A percentile compares a stretch with the other conserved stretches of the same genome.
Evolutionary conservation across 1,140 invertebrate genomes (phyloP).

Genomic region (Agrilus planipennis): DNA sequence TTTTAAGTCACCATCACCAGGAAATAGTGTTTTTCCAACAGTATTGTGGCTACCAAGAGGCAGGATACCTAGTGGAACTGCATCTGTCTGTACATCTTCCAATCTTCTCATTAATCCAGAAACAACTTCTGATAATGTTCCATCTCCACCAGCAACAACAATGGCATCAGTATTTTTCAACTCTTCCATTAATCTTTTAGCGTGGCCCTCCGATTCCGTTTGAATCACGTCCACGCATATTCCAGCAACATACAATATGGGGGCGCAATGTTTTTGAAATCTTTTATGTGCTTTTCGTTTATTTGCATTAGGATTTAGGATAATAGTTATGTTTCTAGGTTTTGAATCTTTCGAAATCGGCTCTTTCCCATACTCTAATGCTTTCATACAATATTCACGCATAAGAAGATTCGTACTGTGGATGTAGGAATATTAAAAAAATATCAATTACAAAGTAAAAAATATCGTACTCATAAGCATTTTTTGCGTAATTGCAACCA

Average conservation of each 20-base stretch:
- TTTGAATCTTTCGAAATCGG: constrained; percentile 44
- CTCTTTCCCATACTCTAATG: constrained; percentile 54
- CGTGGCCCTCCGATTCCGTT: constrained; percentile 78
- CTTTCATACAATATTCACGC: constrained; percentile 61
- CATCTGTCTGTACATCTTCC: constrained; percentile 32
- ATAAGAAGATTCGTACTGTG: constrained; percentile 59
- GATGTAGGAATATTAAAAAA: not conserved
- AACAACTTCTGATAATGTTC: constrained; percentile 78
- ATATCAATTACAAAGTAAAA: not conserved
- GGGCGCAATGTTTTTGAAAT: constrained; percentile 90
- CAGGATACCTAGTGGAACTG: constrained; percentile 58
- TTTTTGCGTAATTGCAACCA: constrained; percentile 48
- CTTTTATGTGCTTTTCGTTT: constrained; percentile 55
- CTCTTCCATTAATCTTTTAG: constrained; percentile 47
- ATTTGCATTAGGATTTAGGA: constrained; percentile 82
- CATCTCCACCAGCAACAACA: constrained; percentile 86
- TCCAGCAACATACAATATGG: constrained; percentile 81
- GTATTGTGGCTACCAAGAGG: constrained; percentile 72
- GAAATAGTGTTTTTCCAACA: constrained; percentile 54
- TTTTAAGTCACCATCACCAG: constrained; percentile 38
- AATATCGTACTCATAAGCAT: constrained; percentile 54
- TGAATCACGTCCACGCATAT: constrained; percentile 65
- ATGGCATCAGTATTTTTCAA: constrained; percentile 70
- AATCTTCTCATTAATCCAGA: constrained; percentile 61
- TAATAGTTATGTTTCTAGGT: constrained; percentile 69